Base-by-base conservation (phyloP, 1,140 invertebrate genomes). In the Apis dorsata region DNA sequence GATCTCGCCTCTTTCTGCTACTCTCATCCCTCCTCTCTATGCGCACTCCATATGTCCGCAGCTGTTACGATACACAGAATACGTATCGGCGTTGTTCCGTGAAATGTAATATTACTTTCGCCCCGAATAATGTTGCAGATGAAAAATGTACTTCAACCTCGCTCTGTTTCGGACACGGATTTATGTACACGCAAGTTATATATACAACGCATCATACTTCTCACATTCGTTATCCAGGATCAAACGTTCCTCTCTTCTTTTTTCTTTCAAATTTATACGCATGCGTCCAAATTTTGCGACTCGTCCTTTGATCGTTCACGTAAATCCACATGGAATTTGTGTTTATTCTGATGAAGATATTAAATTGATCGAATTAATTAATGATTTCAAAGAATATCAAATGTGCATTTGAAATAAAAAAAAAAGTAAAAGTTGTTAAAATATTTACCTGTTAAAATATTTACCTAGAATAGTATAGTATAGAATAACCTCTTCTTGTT, bases 201-300 rank as follows among this genome's bases (percentile, higher is more conserved):
- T 24, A 24, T 0, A 59, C 78, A 57, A 57, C 24, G 70, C 11
- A 55, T 8, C 28, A 55, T 11, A 62, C 53, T 49, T 21, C 7
- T n/a, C 70, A 55, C 79, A 75, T 81, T 75, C 62, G 62, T 81
- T 81, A 81, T 57, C 60, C 34, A 9, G 79, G 51, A 74, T 66
- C 71, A 75, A 66, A 66, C 51, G 60, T 49, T 59, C 19, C 24
- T 12, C 34, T 62, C 51, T 75, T 68, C 28, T 21, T 11, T 15
- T 2, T 66, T 44, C 9, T 5, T 51, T 17, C 7, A 44, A 44
- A 7, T 13, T 55, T 24, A 12, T 21, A 10, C 28, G 19, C 19
- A 1, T 17, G 15, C 15, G 15, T 1, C 55, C 55, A 15, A 13
- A 0, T 57, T 17, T 57, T 17, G 55, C 24, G 11, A 49, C 28